These are phyloP conservation scores for Odontophorus gujanensis DNA, from an alignment of 2,113 vertebrate genomes.

Conservation along the genomic window DNA sequence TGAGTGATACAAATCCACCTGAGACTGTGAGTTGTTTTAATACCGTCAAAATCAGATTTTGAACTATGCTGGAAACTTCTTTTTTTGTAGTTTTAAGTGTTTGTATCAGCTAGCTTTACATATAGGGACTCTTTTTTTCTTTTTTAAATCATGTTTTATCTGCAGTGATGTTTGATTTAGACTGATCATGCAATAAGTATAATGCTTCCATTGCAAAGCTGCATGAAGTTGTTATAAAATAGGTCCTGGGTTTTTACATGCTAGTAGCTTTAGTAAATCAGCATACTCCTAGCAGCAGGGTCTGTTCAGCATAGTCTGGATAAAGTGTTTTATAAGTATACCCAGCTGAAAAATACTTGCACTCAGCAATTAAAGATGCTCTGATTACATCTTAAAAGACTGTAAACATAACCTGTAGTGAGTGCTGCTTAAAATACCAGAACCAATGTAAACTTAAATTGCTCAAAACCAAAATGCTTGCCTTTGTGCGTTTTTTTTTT, in stretches of 20 bases:
- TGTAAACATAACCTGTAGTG: not conserved
- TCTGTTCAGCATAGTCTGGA: conserved; percentile 9
- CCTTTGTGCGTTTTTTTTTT: not conserved
- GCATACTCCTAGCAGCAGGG: not conserved
- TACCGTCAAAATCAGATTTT: conserved; percentile 20
- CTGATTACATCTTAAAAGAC: conserved; percentile 41
- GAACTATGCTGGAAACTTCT: not conserved
- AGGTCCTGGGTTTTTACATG: conserved; percentile 32
- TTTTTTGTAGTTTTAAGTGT: not conserved
- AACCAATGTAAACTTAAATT: not conserved
- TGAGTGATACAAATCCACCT: conserved; percentile 45
- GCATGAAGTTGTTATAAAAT: not conserved
- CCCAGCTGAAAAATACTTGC: conserved; percentile 11
- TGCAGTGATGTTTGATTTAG: conserved; percentile 4
- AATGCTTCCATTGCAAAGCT: conserved; percentile 6
- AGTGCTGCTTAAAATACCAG: not conserved
- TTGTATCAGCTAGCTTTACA: not conserved
- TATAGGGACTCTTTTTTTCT: not conserved
- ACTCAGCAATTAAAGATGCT: conserved; percentile 41
- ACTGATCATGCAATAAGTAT: not conserved
- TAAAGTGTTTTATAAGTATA: not conserved
- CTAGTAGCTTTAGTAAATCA: conserved; percentile 28
- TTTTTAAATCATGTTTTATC: not conserved
- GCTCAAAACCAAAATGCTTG: not conserved
- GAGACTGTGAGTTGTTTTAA: conserved; percentile 76